phyloP scores from a whole-genome alignment of 2,888 invertebrate genomes.

The Auanema freiburgensis region DNA sequence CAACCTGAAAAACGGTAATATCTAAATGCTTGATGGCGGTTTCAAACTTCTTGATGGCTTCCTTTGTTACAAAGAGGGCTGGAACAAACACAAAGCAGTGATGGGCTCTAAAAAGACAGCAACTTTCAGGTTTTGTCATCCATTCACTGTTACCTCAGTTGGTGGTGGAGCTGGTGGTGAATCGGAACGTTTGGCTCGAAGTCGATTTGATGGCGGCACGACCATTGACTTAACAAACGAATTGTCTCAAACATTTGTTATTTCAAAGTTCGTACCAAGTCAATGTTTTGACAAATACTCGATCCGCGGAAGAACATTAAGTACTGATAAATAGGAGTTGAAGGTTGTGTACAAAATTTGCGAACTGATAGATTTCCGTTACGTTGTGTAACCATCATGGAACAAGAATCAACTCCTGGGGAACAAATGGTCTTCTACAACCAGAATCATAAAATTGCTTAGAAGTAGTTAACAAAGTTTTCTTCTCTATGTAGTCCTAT shows the following conservation, averaged over 20 bases:
- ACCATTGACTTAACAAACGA: no score
- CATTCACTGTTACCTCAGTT: no score
- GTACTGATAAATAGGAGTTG: conserved; percentile 59
- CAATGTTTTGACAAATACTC: conserved; percentile 58
- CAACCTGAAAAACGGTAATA: conserved; percentile 19
- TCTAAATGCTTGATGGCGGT: neutral
- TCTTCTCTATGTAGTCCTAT: neutral
- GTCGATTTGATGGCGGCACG: no score
- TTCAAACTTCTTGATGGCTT: conserved; percentile 33
- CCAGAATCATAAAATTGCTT: neutral
- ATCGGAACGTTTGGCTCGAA: no score
- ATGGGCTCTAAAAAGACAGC: conserved; percentile 21
- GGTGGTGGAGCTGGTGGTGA: no score
- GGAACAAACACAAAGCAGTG: conserved; percentile 52
- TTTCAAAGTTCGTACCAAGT: conserved; percentile 30
- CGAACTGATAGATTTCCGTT: conserved; percentile 39
- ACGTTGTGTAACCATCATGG: conserved; percentile 33
- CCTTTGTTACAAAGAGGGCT: conserved; percentile 51
- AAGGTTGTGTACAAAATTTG: conserved; percentile 58
- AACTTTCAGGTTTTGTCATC: no score
- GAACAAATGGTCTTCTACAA: conserved; percentile 27
- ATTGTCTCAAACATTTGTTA: no score
- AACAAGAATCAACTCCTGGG: conserved; percentile 25
- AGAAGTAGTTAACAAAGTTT: neutral
- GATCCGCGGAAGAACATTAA: conserved; percentile 56